Evolutionary conservation across 2,797 vertebrate genomes (phyloP).

Genomic region (Rhinella marina): DNA sequence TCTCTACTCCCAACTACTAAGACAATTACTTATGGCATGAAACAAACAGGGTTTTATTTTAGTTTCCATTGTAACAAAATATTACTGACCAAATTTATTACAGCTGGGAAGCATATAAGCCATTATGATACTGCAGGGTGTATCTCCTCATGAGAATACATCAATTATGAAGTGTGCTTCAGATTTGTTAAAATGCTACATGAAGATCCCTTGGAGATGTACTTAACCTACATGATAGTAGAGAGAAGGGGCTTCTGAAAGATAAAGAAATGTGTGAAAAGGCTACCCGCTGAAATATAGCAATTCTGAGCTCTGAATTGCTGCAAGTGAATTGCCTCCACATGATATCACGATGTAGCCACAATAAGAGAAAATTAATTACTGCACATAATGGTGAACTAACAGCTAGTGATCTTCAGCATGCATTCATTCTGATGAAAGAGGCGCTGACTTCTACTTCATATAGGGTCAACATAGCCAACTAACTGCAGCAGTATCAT

Average conservation of each 20-base stretch:
- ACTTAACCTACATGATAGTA: conserved; percentile 56
- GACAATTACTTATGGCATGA: neutral
- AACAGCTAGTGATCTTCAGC: neutral
- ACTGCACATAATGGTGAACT: conserved; percentile 41
- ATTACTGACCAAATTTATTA: conserved; percentile 37
- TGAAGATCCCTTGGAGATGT: conserved; percentile 50
- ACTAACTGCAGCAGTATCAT: conserved; percentile 48
- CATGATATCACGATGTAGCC: conserved; percentile 41
- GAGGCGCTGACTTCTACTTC: neutral
- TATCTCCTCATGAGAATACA: conserved; percentile 46
- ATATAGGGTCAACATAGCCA: conserved; percentile 25
- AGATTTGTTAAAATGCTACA: conserved; percentile 49
- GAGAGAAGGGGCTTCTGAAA: conserved; percentile 28
- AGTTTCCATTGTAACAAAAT: conserved; percentile 14
- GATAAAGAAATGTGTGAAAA: conserved; percentile 49
- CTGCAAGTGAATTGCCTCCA: conserved; percentile 53
- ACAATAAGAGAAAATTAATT: conserved; percentile 56
- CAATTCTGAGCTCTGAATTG: conserved; percentile 42
- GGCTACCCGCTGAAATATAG: conserved; percentile 45
- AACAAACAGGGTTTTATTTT: neutral
- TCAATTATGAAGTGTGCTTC: conserved; percentile 41
- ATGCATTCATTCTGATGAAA: conserved; percentile 31
- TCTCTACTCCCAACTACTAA: too few species aligned
- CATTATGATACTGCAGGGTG: conserved; percentile 47
- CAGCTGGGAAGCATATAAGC: conserved; percentile 3